Evolutionary conservation across 2,797 vertebrate genomes (phyloP), one percentile per base, ranked within the genome.

Genomic region (Phataginus tricuspis): DNA sequence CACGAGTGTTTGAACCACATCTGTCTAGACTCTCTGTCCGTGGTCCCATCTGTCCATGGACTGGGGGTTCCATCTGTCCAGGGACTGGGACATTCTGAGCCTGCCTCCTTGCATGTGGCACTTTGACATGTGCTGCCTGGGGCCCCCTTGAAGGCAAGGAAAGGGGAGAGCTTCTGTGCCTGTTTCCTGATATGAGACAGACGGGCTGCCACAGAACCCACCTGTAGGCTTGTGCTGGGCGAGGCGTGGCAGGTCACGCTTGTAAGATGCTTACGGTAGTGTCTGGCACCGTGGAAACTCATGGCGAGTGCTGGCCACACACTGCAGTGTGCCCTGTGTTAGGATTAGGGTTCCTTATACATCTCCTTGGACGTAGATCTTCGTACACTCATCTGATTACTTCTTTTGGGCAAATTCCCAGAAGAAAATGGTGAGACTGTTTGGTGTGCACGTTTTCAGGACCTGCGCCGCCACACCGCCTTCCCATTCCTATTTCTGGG

Each of bases 371-470:
- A 31, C 11, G 0, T 37, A 12, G 31, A 27, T 39, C 66, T 86
- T 49, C 11, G 11, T 12, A 27, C 39, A 29, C 68, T 61, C 68
- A 39, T 91, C 86, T 39, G 23, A 37, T 78, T 57, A n/a, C 74
- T 96, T 90, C 78, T 75, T 91, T 61, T 66, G 89, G 78, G 89
- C 29, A 27, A 12, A 83, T 79, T 91, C 93, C 95, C 79, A 39
- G 89, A 75, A 93, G 74, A 66, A 59, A 78, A 84, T 6, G 29
- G 64, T 25, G n/a, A 61, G 57, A 71, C 55, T 10, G 9, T 4
- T 1, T 18, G n/a, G 77, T 57, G 25, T 10, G 15, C 37, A 23
- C 1, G 10, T 84, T 80, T 45, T 71, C 51, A 85, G 79, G 91
- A 29, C 64, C 53, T 74, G 63, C 18, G 37, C 23, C 5, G 0